Base-by-base conservation (phyloP, 2,888 invertebrate species). In the Meghimatium bilineatum region DNA sequence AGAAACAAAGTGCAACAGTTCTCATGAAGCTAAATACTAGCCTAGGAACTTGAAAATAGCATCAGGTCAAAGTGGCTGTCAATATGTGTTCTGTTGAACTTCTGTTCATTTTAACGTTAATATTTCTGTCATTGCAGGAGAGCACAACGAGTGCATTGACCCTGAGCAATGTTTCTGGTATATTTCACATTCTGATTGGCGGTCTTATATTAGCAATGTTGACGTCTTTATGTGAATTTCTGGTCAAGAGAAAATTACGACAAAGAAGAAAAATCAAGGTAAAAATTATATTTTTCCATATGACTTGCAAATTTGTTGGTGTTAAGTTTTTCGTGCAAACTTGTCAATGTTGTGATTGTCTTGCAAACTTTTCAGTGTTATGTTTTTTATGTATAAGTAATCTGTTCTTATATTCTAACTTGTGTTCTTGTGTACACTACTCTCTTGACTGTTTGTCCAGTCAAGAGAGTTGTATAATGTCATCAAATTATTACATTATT, bases 171-270 rank as follows among this genome's bases (percentile, higher is more conserved):
- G 88, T 88, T 38, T 87, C 88, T 52, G 88, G 88, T 36, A 88
- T 88, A 49, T 88, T 88, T 83, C 88, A 88, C 84, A 88, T 88
- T 56, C 85, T 88, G 74, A 87, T 88, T 69, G 87, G 87, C 23
- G 88, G 88, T 10, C 85, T 88, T 66, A 85, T 87, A 14, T 79
- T 88, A 1, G 85, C 88, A 76, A 88, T 88, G 86, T 17, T 88
- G 38, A 85, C 86, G n/a, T 86, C 87, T 23, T 84, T 88, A 66
- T 80, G 86, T 60, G 87, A 88, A 80, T 88, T 86, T 71, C 63
- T 86, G 38, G 76, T 88, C 72, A 84, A 87, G 71, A 81, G 56
- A 29, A 85, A 84, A 34, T 78, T 87, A n/a, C 78, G 85, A 23
- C 67, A 78, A 52, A 82, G 80, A 60, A 85, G 84, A 44, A 78